Conservation (phyloP, 2,113 vertebrate genomes). For the Rhinogobius similis region DNA sequence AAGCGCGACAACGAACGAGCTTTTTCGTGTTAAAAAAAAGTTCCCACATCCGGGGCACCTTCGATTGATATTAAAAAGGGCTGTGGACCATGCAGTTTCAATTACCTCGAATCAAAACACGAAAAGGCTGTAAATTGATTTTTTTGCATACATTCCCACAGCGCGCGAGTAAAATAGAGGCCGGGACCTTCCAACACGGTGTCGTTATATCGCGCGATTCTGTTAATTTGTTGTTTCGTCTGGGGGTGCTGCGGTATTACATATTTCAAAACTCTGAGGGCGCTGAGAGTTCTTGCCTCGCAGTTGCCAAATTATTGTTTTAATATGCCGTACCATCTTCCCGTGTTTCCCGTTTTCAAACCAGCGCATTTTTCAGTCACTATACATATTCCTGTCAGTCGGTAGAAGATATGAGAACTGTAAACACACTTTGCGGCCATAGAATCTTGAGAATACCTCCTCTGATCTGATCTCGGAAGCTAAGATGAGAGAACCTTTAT, state of each 20-base stretch:
- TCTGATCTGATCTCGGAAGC: no score
- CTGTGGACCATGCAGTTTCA: conserved; percentile 74
- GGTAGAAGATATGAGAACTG: no score
- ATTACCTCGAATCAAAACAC: conserved; percentile 70
- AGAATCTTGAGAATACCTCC: no score
- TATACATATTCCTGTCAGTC: no score
- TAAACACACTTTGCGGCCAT: no score
- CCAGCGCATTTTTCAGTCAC: no score
- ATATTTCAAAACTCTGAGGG: not conserved
- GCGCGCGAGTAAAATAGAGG: conserved; percentile 16
- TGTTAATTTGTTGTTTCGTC: not conserved
- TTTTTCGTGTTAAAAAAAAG: conserved; percentile 26
- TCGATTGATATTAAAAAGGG: conserved; percentile 69
- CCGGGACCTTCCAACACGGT: conserved; percentile 13
- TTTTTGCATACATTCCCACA: conserved; percentile 10
- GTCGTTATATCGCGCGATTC: not conserved
- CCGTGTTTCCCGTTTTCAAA: no score
- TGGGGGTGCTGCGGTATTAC: not conserved
- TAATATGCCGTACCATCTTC: no score
- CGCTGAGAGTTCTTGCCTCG: no score
- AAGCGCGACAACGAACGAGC: conserved; percentile 48
- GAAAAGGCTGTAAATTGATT: conserved; percentile 68
- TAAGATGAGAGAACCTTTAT: no score
- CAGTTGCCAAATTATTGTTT: no score
- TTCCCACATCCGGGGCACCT: conserved; percentile 51